Conservation (phyloP, 2,113 vertebrate genomes). For the Brachypodius melanocephalos region DNA sequence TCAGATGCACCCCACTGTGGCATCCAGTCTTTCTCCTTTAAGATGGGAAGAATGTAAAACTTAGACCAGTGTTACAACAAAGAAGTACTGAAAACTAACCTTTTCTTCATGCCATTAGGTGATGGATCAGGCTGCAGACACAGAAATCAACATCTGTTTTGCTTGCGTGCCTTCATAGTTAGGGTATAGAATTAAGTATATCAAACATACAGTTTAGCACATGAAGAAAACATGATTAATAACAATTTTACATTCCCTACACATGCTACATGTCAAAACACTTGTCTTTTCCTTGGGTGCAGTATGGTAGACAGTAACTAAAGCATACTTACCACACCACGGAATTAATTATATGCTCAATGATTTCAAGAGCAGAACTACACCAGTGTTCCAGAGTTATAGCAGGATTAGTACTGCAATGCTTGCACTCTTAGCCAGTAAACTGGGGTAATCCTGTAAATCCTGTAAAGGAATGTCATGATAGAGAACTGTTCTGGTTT, state of each 20-base stretch:
- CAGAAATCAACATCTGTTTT: neutral
- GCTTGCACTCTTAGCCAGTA: neutral
- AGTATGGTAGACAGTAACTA: neutral
- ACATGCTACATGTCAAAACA: neutral
- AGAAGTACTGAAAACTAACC: neutral
- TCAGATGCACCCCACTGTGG: neutral
- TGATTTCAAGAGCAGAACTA: neutral
- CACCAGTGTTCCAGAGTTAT: neutral
- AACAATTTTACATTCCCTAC: neutral
- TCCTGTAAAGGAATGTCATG: neutral
- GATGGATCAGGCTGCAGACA: neutral
- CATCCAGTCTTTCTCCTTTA: neutral
- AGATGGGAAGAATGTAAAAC: neutral
- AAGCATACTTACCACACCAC: neutral
- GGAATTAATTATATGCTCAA: neutral
- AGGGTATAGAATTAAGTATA: neutral
- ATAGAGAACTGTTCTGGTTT: no score
- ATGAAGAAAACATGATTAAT: neutral
- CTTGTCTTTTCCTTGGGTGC: neutral
- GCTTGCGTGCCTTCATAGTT: neutral
- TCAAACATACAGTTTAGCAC: neutral
- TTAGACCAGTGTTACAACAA: neutral
- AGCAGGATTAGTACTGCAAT: neutral
- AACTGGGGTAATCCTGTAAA: neutral
- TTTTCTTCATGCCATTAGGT: neutral